Percentiles rank a stretch among this genome's conserved stretches.
Evolutionary conservation across 2,797 vertebrate species (phyloP).

Genomic region (Microhierax caerulescens): DNA sequence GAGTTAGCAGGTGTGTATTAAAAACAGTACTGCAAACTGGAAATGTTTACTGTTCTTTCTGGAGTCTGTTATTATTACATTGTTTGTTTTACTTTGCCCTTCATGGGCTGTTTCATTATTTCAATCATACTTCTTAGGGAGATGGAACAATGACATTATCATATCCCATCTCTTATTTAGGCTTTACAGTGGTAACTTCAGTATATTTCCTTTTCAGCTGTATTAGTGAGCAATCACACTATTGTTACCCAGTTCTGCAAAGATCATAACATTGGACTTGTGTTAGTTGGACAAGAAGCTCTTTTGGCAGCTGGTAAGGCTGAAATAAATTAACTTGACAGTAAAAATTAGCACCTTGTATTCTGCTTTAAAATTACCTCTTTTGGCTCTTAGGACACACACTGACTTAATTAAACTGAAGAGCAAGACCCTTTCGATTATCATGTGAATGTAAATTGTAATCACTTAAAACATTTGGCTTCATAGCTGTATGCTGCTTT

Average conservation of each 20-base stretch:
- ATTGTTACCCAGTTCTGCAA: conserved; percentile 90
- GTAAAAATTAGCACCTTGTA: not conserved
- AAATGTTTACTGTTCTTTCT: not conserved
- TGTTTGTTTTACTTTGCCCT: not conserved
- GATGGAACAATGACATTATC: not conserved
- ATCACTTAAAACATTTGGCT: not conserved
- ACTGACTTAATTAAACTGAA: not conserved
- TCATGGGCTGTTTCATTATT: not conserved
- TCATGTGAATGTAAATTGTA: not conserved
- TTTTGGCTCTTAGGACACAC: not conserved
- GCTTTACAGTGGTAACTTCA: not conserved
- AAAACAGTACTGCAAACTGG: not conserved
- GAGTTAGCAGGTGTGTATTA: not conserved
- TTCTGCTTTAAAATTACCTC: not conserved
- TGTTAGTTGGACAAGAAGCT: conserved; percentile 85
- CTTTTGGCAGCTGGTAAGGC: conserved; percentile 82
- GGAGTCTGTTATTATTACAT: not conserved
- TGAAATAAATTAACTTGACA: not conserved
- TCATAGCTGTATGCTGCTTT: not conserved
- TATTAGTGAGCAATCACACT: conserved; percentile 84
- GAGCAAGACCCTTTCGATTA: not conserved
- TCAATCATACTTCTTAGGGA: not conserved
- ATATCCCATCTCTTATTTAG: not conserved
- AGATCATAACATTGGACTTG: conserved; percentile 85
- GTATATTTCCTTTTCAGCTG: conserved; percentile 69